Evolutionary conservation across 2,797 vertebrate genomes (phyloP).

Genomic region (Sebastes iracundus): DNA sequence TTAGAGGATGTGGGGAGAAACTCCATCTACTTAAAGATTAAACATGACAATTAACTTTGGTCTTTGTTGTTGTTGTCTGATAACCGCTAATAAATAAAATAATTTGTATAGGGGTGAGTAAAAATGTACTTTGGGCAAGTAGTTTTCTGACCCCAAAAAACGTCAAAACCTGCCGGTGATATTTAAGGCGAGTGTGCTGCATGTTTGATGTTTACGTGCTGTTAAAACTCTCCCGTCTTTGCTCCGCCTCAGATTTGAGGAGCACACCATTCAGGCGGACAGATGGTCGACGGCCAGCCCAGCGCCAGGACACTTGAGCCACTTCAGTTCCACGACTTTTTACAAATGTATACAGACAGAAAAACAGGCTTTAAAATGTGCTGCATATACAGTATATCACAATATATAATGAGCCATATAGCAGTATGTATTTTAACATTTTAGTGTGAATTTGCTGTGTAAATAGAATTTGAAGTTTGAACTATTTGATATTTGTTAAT

Average conservation of each 20-base stretch:
- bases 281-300: constrained; percentile 84
- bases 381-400: constrained; percentile 50
- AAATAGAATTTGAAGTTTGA: constrained; percentile 57
- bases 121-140: no score
- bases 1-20: no score
- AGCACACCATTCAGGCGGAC: constrained; percentile 90
- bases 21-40: no score
- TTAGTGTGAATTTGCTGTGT: constrained; percentile 55
- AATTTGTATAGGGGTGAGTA: no score
- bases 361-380: constrained; percentile 3
- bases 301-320: constrained; percentile 83
- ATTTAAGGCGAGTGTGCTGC: neutral
- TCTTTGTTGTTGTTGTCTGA: no score
- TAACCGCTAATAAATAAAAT: no score
- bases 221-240: neutral
- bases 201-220: neutral
- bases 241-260: constrained; percentile 85
- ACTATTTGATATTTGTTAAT: constrained; percentile 32
- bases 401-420: neutral
- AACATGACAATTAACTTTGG: no score
- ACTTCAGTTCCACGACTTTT: neutral
- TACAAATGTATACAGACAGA: constrained; percentile 12
- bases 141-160: no score
- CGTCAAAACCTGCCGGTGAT: neutral
- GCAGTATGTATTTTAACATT: constrained; percentile 10